Evolutionary conservation across 2,888 invertebrate genomes (phyloP).

Genomic region (Lissocephala sabroskyi): DNA sequence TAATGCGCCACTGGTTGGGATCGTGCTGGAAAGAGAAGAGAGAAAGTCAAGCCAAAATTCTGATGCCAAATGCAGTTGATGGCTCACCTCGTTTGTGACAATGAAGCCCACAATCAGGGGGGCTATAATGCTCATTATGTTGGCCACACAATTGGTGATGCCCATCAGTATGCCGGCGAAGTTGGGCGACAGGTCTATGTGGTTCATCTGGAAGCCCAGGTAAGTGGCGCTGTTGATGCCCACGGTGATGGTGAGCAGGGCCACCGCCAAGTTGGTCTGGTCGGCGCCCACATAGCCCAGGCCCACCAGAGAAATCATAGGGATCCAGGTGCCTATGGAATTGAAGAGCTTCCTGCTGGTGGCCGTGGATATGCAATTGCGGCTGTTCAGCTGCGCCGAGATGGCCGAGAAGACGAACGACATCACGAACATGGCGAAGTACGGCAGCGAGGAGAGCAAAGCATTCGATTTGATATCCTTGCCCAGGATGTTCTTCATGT

Average conservation of each 20-base stretch:
- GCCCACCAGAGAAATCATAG: constrained; percentile 79
- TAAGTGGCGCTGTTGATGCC: constrained; percentile 84
- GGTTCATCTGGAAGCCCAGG: constrained; percentile 86
- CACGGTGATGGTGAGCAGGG: constrained; percentile 80
- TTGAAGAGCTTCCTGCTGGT: constrained; percentile 75
- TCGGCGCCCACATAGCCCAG: constrained; percentile 74
- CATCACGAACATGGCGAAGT: constrained; percentile 81
- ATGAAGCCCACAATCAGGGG: constrained; percentile 82
- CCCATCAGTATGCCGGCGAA: constrained; percentile 88
- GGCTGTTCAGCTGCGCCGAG: constrained; percentile 74
- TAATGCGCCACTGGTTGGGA: constrained; percentile 80
- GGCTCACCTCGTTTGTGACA: constrained; percentile 79
- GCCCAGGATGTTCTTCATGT: constrained; percentile 81
- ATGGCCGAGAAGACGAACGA: constrained; percentile 81
- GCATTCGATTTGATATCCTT: constrained; percentile 83
- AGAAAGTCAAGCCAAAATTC: too few relatives aligned
- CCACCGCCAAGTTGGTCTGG: constrained; percentile 75
- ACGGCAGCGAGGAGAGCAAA: constrained; percentile 80
- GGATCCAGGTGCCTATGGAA: constrained; percentile 78
- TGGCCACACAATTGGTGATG: constrained; percentile 85
- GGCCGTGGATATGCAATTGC: constrained; percentile 58
- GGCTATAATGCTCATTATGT: constrained; percentile 84
- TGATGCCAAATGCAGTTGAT: too few relatives aligned
- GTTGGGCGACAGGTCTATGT: constrained; percentile 88
- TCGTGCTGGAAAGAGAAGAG: constrained; percentile 74